Evolutionary conservation across 2,797 vertebrate species (phyloP), one percentile per base, ranked within the genome.

Genomic region (Avahi laniger): DNA sequence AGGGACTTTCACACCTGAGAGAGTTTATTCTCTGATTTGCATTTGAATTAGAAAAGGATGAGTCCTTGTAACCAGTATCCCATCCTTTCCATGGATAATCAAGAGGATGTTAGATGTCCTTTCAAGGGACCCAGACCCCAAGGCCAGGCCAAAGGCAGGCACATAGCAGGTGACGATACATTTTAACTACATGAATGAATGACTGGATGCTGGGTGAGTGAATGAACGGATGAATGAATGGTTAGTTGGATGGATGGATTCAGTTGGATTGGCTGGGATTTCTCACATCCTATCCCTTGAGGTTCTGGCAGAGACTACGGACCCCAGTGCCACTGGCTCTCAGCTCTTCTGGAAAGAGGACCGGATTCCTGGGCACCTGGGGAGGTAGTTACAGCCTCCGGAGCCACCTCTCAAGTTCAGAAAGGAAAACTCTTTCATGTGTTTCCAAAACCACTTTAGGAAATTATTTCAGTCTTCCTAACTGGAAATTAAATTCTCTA

Each of bases 391-490:
- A 48, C 11, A 63, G 65, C 65, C 38, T 95, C 76, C 20, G 54
- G 83, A 78, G 2, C 35, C 4, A 0, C 22, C 63, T 52, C 52
- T 61, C 24, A 30, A 46, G 48, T 88, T 96, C 86, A 93, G 87
- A 84, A 87, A 82, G 69, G 28, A 79, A 83, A 80, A 57, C 3
- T 28, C 87, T 95, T 83, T 90, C 30, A 18, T 57, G 54, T 82
- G 38, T 93, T 93, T 91, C 54, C 92, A 92, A 76, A 95, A 91
- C n/a, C 41, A 90, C 92, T 50, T 38, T 57, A 79, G 89, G 72
- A 79, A 87, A 85, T 92, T 22, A 63, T n/a, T 93, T 81, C 30
- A 18, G 0, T 35, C 78, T 92, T 94, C 41, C 67, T 50, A 46
- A 67, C 78, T 82, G 41, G 72, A 95, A 90, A 91, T 70, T 38